Evolutionary conservation across 2,113 vertebrate genomes (phyloP).

Genomic region (Tachuris rubrigastra): DNA sequence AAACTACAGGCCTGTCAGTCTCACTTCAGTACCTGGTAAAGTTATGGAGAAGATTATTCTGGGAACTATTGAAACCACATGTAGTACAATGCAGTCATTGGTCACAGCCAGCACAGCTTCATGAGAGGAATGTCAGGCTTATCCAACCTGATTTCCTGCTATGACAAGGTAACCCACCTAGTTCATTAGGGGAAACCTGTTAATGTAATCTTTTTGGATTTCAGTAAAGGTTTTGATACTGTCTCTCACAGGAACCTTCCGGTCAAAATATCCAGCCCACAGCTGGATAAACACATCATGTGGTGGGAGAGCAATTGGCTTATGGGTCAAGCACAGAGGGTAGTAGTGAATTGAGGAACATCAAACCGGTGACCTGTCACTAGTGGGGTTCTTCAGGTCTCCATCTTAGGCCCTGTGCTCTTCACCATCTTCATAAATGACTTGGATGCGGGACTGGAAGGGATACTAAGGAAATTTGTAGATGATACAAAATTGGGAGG

Average conservation of each 20-base stretch:
- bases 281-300: background rate
- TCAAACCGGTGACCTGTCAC: too few species aligned
- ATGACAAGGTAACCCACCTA: background rate
- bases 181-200: background rate
- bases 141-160: background rate
- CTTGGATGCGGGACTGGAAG: too few species aligned
- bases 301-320: background rate
- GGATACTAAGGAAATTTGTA: too few species aligned
- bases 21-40: background rate
- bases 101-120: background rate
- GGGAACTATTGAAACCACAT: background rate
- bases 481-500: too few species aligned
- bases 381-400: too few species aligned
- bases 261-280: background rate
- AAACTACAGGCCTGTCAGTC: background rate
- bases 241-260: background rate
- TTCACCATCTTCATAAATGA: too few species aligned
- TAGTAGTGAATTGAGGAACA: background rate
- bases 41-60: background rate
- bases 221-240: background rate
- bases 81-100: background rate
- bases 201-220: background rate
- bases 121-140: background rate
- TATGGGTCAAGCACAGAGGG: background rate
- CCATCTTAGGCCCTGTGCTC: too few species aligned